These are phyloP conservation scores for Nudaria mundana DNA, from an alignment of 2,888 invertebrate species.

Conservation along the genomic window DNA sequence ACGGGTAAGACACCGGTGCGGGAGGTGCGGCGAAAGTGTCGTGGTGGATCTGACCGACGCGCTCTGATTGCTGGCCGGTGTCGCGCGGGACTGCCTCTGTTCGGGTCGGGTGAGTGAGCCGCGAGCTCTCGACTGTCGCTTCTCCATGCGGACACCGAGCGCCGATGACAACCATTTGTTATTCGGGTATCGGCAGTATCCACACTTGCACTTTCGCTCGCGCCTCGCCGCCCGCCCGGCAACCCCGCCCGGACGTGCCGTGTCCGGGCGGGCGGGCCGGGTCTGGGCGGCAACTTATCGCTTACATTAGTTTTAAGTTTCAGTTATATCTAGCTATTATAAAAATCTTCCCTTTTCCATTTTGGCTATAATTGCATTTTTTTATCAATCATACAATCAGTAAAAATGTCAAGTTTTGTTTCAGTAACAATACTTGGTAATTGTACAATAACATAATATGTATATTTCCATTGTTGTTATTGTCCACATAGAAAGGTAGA, in stretches of 20 bases:
- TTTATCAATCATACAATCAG: no score
- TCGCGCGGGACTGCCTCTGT: constrained; percentile 35
- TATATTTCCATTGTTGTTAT: no score
- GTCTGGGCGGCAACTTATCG: no score
- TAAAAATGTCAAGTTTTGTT: no score
- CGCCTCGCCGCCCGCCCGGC: constrained; percentile 47
- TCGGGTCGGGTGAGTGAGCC: constrained; percentile 51
- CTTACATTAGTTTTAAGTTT: constrained; percentile 16
- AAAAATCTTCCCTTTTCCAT: no score
- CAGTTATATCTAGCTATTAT: no score
- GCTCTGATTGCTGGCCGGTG: constrained; percentile 38
- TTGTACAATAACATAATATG: no score
- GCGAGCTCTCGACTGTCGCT: constrained; percentile 37
- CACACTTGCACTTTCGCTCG: constrained; percentile 77
- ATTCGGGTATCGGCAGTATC: constrained; percentile 63
- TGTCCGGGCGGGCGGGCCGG: constrained; percentile 14
- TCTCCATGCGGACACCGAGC: constrained; percentile 31
- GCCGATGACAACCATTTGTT: constrained; percentile 48
- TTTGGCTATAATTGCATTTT: no score
- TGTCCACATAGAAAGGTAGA: no score
- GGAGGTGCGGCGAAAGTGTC: constrained; percentile 72
- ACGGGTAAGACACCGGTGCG: constrained; percentile 59
- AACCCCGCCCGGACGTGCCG: constrained; percentile 44
- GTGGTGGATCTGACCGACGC: constrained; percentile 37
- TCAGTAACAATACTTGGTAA: no score